Base-by-base conservation (phyloP, 1,140 invertebrate genomes). In the Drosophila kurseongensis region DNA sequence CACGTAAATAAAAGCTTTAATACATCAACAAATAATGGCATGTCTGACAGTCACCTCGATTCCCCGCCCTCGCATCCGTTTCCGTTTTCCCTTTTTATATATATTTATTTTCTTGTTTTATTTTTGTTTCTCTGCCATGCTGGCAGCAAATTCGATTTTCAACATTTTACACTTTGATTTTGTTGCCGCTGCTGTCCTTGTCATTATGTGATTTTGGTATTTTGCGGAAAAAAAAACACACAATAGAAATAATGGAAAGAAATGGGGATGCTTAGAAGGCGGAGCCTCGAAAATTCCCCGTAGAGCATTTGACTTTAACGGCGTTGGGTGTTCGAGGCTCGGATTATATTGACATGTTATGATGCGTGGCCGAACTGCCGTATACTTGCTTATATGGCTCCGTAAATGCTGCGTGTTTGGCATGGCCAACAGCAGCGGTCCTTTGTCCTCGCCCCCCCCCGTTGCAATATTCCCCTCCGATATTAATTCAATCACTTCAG, bases 301-400 rank as follows among this genome's bases (percentile, higher is more conserved):
- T 79, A 81, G 83, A 83, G 83, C 71, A 76, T 86, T 86, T 82
- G 75, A 82, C 83, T 86, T 86, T 88, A 86, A 86, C 88, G 83
- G 83, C 79, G 72, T 66, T 76, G 61, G 75, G 65, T 71, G 71
- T 66, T 80, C 62, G 67, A 51, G 52, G 54, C 61, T 71, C 55
- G 44, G 67, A 45, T 83, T 82, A 82, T 86, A 86, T 86, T 81
- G 83, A 88, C 83, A 86, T 82, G 83, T 86, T 86, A 86, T 86
- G 83, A 86, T 86, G 83, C 83, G 83, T 88, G 83, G 79, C 83
- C 75, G 45, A 78, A 52, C 75, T 42, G 38, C 58, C 75, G 71
- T 47, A 40, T 41, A 62, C 45, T 44, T 38, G 52, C 32, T 58
- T 50, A 74, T 61, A 27, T 60, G 68, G 66, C 65, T 78, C 78